phyloP scores from a whole-genome alignment of 2,888 invertebrate species.

The Melipona bicolor region DNA sequence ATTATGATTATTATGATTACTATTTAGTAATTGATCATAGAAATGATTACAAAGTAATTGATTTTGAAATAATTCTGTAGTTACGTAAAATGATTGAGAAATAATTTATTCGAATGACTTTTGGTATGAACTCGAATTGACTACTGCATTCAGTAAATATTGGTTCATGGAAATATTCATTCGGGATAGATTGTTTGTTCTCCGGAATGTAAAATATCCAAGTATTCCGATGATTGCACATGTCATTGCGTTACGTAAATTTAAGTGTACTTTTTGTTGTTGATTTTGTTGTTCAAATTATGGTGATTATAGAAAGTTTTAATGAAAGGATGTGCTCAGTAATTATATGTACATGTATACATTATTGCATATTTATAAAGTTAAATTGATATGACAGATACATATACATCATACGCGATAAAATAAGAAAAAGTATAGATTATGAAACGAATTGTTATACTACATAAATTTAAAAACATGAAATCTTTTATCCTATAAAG shows the following conservation, averaged over 20 bases:
- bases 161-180: too few relatives aligned
- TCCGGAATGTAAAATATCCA: not conserved
- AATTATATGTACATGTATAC: not conserved
- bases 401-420: not conserved
- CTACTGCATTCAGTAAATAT: not conserved
- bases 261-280: not conserved
- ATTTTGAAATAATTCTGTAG: too few relatives aligned
- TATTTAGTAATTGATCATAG: too few relatives aligned
- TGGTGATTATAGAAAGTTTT: constrained; percentile 30
- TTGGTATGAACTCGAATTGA: not conserved
- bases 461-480: not conserved
- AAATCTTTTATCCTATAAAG: not conserved
- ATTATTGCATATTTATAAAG: not conserved
- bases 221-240: not conserved
- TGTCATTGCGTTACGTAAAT: not conserved
- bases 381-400: not conserved
- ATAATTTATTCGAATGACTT: not conserved
- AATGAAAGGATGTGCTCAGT: constrained; percentile 6
- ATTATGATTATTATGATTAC: too few relatives aligned
- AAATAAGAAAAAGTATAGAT: not conserved
- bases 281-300: not conserved
- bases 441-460: not conserved
- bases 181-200: too few relatives aligned
- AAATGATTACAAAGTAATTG: too few relatives aligned
- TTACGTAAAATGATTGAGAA: too few relatives aligned